phyloP scores from a whole-genome alignment of 2,113 vertebrate genomes.

The Orycteropus afer region DNA sequence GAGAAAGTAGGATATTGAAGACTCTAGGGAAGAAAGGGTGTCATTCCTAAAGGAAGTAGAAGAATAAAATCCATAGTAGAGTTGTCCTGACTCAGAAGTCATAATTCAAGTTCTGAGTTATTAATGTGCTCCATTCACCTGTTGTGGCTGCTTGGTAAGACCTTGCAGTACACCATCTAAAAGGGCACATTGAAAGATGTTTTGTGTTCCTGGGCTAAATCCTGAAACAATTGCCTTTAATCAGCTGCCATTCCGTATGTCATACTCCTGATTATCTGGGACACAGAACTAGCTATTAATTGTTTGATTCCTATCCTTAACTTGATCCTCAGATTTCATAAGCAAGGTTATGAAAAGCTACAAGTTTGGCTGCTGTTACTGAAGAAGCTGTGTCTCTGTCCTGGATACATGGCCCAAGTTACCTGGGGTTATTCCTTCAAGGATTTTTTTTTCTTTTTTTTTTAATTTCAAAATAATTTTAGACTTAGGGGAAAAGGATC shows the following conservation, averaged over 20 bases:
- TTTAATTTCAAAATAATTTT: no score
- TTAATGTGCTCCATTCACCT: background rate
- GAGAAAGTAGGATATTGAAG: background rate
- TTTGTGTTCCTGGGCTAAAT: conserved; percentile 15
- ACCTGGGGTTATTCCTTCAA: background rate
- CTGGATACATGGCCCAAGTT: background rate
- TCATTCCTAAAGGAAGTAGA: background rate
- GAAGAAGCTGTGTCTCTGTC: background rate
- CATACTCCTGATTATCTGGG: background rate
- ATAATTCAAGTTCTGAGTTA: background rate
- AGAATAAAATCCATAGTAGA: background rate
- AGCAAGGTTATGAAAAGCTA: background rate
- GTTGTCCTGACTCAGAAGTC: background rate
- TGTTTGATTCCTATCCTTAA: background rate
- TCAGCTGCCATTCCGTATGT: background rate
- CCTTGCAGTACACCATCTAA: background rate
- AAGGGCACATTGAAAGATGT: background rate
- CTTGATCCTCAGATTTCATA: background rate
- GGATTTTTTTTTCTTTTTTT: background rate
- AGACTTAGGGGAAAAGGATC: no score
- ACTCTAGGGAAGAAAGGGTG: background rate
- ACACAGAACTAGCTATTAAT: background rate
- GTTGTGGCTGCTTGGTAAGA: no score
- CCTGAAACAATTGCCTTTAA: background rate
- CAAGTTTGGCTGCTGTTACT: background rate